A percentile compares a stretch with the other conserved stretches of the same genome.
Evolutionary conservation across 1,140 invertebrate genomes (phyloP).

Genomic region (Trigoniulus corallinus): DNA sequence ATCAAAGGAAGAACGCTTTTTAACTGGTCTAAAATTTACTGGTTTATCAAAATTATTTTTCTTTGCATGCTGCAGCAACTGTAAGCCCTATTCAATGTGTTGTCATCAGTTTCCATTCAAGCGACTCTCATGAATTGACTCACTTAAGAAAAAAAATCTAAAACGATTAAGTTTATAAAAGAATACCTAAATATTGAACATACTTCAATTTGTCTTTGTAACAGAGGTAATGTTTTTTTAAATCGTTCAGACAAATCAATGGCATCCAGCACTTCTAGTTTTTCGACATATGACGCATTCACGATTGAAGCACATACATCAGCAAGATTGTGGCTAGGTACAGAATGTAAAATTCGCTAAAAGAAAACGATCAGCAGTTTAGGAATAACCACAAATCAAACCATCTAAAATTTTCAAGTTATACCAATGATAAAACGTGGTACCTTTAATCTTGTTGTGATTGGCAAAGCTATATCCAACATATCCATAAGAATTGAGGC

Average conservation of each 20-base stretch:
- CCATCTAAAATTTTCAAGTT: background rate
- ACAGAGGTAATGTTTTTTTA: slow-evolving; percentile 29
- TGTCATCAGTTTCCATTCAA: slow-evolving; percentile 1
- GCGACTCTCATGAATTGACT: no score
- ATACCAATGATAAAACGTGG: background rate
- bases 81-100: slow-evolving; percentile 23
- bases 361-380: slow-evolving; percentile 11
- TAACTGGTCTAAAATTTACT: background rate
- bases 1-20: background rate
- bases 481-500: slow-evolving; percentile 29
- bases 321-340: slow-evolving; percentile 29
- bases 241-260: slow-evolving; percentile 31
- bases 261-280: slow-evolving; percentile 32
- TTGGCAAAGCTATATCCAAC: slow-evolving; percentile 30
- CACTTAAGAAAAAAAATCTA: background rate
- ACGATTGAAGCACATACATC: slow-evolving; percentile 32
- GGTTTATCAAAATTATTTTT: slow-evolving; percentile 17
- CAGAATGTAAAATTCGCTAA: slow-evolving; percentile 27
- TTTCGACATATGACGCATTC: slow-evolving; percentile 30
- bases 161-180: background rate
- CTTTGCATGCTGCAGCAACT: slow-evolving; percentile 24
- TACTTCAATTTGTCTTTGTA: slow-evolving; percentile 32
- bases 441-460: slow-evolving; percentile 31
- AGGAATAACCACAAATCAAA: background rate
- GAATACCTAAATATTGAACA: background rate